phyloP scores from a whole-genome alignment of 1,140 invertebrate species.

The Glossosoma conforme region DNA sequence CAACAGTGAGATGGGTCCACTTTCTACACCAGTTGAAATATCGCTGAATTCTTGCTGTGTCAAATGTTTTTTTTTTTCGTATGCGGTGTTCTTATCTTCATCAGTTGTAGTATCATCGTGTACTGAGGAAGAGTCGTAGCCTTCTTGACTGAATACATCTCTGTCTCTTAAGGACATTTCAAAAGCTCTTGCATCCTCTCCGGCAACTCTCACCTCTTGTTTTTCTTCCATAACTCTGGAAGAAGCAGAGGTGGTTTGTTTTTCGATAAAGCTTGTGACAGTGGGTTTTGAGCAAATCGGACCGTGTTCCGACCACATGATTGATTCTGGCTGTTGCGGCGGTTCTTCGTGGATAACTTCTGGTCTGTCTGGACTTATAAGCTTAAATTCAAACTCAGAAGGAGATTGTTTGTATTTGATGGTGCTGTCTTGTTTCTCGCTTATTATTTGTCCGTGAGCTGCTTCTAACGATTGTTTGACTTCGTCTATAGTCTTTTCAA shows the following conservation, averaged over 20 bases:
- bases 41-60: conserved; percentile 41
- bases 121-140: conserved; percentile 20
- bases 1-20: conserved; percentile 48
- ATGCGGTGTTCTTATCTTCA: conserved; percentile 45
- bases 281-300: conserved; percentile 7
- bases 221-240: conserved; percentile 21
- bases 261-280: conserved; percentile 6
- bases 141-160: conserved; percentile 22
- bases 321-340: conserved; percentile 34
- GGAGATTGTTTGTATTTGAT: conserved; percentile 61
- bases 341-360: conserved; percentile 49
- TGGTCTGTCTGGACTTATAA: conserved; percentile 47
- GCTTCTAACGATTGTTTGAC: conserved; percentile 63
- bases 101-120: conserved; percentile 34
- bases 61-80: conserved; percentile 42
- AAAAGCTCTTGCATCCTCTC: conserved; percentile 11
- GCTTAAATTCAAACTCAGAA: conserved; percentile 67
- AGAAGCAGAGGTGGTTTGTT: conserved; percentile 22
- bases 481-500: conserved; percentile 62
- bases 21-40: conserved; percentile 46
- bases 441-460: conserved; percentile 60
- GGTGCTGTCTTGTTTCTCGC: conserved; percentile 54
- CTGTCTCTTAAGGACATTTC: conserved; percentile 23
- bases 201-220: conserved; percentile 22
- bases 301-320: background rate